Conservation (phyloP, 2,888 invertebrate genomes). For the Imbricaverruca yamaguchii region DNA sequence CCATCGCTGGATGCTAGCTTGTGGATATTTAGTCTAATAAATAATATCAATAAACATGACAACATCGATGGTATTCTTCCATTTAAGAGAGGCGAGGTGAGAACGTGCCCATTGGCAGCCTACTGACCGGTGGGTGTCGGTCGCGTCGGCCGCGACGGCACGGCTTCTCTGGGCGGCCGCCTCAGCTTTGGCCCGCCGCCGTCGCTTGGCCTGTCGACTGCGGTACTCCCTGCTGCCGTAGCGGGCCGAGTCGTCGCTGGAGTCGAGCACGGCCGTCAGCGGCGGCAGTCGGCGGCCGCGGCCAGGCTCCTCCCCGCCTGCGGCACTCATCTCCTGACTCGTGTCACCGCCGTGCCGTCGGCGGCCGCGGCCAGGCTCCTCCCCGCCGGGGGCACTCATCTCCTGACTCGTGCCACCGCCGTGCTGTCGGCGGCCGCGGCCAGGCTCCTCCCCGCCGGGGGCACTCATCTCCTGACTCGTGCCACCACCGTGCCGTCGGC, state of each 20-base stretch:
- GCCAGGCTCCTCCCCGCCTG: background rate
- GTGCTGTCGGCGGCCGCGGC: background rate
- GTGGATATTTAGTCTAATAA: too few species aligned
- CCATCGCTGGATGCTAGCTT: too few species aligned
- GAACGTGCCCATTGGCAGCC: too few species aligned
- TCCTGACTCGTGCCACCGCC: too few species aligned
- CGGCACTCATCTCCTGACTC: too few species aligned
- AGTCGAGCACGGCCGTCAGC: background rate
- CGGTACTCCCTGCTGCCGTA: slow-evolving; percentile 6
- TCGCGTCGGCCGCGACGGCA: background rate
- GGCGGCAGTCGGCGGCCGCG: background rate
- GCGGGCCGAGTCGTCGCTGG: slow-evolving; percentile 1
- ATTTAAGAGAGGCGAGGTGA: too few species aligned
- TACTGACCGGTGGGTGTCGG: background rate
- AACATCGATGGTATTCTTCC: too few species aligned
- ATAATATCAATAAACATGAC: too few species aligned
- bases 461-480: too few species aligned
- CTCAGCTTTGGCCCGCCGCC: background rate
- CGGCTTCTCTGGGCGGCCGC: background rate
- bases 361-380: background rate
- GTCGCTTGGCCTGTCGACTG: slow-evolving; percentile 12
- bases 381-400: background rate
- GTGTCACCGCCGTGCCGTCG: too few species aligned
- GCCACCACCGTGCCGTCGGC: too few species aligned
- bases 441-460: background rate